phyloP scores from a whole-genome alignment of 2,113 vertebrate genomes.

The Ailuropoda melanoleuca region DNA sequence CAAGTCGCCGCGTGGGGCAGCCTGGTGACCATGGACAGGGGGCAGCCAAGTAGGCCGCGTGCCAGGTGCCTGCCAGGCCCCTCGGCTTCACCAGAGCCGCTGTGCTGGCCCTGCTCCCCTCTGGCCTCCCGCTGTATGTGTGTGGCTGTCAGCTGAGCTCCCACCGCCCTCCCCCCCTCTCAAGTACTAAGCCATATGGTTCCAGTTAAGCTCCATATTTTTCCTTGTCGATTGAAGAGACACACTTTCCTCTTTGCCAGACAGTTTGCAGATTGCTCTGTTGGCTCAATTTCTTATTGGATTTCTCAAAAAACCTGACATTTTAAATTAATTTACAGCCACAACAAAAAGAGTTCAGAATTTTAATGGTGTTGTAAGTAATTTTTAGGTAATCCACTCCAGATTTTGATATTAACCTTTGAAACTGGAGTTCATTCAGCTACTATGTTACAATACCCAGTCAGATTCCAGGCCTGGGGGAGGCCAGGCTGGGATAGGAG shows the following conservation, averaged over 20 bases:
- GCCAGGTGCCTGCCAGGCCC: slow-evolving; percentile 75
- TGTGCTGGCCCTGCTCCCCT: slow-evolving; percentile 16
- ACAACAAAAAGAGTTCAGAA: slow-evolving; percentile 94
- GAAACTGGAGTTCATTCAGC: slow-evolving; percentile 92
- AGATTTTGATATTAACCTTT: slow-evolving; percentile 95
- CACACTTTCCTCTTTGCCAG: slow-evolving; percentile 93
- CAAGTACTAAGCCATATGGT: slow-evolving; percentile 96
- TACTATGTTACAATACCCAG: slow-evolving; percentile 89
- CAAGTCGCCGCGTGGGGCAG: background rate
- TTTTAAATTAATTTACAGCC: slow-evolving; percentile 98
- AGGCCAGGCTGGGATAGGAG: background rate
- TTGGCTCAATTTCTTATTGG: slow-evolving; percentile 92
- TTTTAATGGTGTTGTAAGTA: slow-evolving; percentile 96
- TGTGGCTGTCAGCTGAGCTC: slow-evolving; percentile 77
- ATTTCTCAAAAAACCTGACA: slow-evolving; percentile 93
- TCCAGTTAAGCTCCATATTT: slow-evolving; percentile 98
- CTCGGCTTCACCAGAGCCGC: slow-evolving; percentile 23
- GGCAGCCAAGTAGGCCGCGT: slow-evolving; percentile 64
- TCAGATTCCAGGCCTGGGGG: slow-evolving; percentile 68
- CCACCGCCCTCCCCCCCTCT: slow-evolving; percentile 77
- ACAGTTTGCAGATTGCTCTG: slow-evolving; percentile 93
- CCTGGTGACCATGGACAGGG: slow-evolving; percentile 51
- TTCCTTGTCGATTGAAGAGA: slow-evolving; percentile 96
- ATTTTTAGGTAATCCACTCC: slow-evolving; percentile 96
- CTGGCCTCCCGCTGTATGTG: slow-evolving; percentile 50